Conservation (phyloP, 2,797 vertebrate species). For the Buceros bicornis region DNA sequence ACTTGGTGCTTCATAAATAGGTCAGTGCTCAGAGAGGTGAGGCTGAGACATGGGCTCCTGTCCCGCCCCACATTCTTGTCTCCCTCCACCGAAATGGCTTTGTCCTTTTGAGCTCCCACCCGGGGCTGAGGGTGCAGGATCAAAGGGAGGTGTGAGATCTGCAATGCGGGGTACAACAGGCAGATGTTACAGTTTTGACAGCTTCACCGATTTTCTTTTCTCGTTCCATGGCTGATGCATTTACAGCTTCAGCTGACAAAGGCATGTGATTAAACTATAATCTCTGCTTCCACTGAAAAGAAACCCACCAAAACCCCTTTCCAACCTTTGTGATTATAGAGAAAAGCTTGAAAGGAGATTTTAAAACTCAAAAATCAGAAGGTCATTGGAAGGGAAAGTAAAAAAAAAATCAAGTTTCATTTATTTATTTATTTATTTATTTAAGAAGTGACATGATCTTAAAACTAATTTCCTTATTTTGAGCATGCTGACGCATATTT, state of each 20-base stretch:
- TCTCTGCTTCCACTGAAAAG: neutral
- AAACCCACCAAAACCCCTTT: neutral
- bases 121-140: neutral
- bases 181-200: neutral
- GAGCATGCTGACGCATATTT: neutral
- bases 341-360: neutral
- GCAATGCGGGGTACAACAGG: neutral
- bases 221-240: neutral
- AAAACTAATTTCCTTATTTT: neutral
- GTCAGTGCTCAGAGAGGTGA: neutral
- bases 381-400: neutral
- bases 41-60: rapidly evolving
- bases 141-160: neutral
- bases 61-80: neutral
- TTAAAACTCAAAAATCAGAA: neutral
- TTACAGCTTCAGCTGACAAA: neutral
- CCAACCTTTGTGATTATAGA: neutral
- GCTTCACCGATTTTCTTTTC: neutral
- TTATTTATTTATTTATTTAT: neutral
- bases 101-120: neutral
- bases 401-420: neutral
- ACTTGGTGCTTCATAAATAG: neutral
- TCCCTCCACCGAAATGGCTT: neutral
- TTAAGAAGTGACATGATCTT: neutral
- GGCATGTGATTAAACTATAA: neutral